Evolutionary conservation across 2,797 vertebrate genomes (phyloP), one percentile per base, ranked within the genome.

Genomic region (Lutra lutra): DNA sequence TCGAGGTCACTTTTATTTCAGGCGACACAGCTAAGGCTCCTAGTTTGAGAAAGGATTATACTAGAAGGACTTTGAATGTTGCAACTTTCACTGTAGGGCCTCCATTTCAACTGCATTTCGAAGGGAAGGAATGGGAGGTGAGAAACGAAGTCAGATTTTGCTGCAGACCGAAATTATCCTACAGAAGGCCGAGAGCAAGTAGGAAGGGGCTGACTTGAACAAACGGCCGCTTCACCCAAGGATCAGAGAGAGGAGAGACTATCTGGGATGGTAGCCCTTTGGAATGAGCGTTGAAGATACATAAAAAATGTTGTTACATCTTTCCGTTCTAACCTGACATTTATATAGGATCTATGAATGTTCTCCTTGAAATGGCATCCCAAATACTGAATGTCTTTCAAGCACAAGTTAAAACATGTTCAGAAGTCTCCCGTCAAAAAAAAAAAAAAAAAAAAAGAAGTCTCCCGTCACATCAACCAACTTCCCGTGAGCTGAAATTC

Each of bases 201-300:
- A 66, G 2, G 46, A n/a, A 1, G 7, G 84, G 35, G 29, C 1
- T 35, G 48, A 32, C 5, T 40, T 79, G 86, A 14, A 58, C 27
- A 14, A 66, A 35, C 0, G 11, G 13, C 64, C 54, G 23, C 35
- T 66, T 51, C 11, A 0, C 4, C 25, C 21, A 88, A 29, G 5
- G 72, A 73, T 13, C 89, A 54, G 29, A 66, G 54, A 9, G 5
- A 46, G 51, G 56, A 54, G 17, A 43, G 38, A 12, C 80, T 1
- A 2, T 35, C 89, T 43, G 62, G 78, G 80, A 73, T 14, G 21
- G 60, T 3, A 70, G 89, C 97, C 96, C 94, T 94, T 89, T 14
- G 79, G 29, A 40, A 75, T 6, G 27, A 56, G 48, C 20, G 14
- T 4, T 56, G 48, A 46, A 25, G 64, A 90, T 14, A 38, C 9